Conservation (phyloP, 2,888 invertebrate species). For the Mythimna albipuncta region DNA sequence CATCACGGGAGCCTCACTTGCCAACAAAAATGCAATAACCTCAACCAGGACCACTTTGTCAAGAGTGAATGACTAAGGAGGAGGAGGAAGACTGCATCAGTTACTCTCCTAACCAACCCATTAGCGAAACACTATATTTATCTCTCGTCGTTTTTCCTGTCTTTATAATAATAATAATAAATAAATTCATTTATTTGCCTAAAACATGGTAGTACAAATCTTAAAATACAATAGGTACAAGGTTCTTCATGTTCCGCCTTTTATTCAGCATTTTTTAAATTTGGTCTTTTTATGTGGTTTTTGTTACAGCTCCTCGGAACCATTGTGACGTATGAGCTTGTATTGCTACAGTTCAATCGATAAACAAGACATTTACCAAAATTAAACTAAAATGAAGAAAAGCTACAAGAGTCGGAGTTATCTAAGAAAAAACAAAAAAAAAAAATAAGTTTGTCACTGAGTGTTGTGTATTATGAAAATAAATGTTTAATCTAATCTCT, state of each 20-base stretch:
- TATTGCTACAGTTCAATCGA: conserved; percentile 84
- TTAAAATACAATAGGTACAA: too few species aligned
- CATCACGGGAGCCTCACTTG: too few species aligned
- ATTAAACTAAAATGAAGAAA: not conserved
- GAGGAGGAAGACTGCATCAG: too few species aligned
- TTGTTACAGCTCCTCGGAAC: conserved; percentile 90
- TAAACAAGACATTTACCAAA: conserved; percentile 35
- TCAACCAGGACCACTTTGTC: too few species aligned
- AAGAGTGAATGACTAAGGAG: too few species aligned
- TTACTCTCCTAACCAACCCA: too few species aligned
- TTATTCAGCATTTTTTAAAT: not conserved
- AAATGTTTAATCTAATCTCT: not conserved
- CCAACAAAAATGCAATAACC: too few species aligned
- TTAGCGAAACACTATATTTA: too few species aligned
- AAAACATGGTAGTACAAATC: too few species aligned
- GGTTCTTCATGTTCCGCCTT: too few species aligned
- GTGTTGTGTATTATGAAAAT: conserved; percentile 1
- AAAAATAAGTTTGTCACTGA: too few species aligned
- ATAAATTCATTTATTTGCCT: too few species aligned
- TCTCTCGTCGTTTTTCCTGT: not conserved
- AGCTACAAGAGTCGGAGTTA: not conserved
- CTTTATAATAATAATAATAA: not conserved
- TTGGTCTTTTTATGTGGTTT: not conserved
- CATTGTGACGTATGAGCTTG: conserved; percentile 91
- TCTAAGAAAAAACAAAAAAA: not conserved